Percentiles rank a stretch among this genome's conserved stretches.
Evolutionary conservation across 2,888 invertebrate species (phyloP).

Genomic region (Cylindroiulus punctatus): DNA sequence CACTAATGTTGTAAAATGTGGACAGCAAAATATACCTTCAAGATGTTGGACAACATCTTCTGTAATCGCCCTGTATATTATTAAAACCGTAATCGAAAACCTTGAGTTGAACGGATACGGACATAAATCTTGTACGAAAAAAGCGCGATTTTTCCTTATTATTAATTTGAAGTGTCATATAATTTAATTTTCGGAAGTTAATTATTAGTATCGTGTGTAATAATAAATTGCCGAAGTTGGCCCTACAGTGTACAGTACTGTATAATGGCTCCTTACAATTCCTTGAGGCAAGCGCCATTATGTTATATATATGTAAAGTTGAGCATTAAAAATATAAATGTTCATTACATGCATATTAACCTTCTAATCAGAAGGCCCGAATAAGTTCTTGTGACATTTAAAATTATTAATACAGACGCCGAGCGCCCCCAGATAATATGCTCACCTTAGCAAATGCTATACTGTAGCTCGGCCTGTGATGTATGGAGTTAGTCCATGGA

Average conservation of each 20-base stretch:
- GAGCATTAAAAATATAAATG: neutral
- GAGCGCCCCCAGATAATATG: neutral
- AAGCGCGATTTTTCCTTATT: neutral
- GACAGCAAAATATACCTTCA: no score
- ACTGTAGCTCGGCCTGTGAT: neutral
- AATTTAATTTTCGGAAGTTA: slow-evolving; percentile 36
- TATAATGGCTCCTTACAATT: neutral
- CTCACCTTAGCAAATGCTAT: neutral
- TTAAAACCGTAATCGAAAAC: no score
- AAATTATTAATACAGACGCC: neutral
- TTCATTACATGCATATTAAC: slow-evolving; percentile 29
- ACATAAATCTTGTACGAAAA: slow-evolving; percentile 1
- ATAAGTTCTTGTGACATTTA: neutral
- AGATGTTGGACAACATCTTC: no score
- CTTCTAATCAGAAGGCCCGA: slow-evolving; percentile 3
- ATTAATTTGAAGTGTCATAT: neutral
- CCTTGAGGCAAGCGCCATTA: neutral
- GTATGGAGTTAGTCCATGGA: neutral
- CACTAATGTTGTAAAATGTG: no score
- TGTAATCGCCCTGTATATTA: no score
- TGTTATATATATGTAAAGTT: neutral
- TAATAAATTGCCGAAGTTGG: slow-evolving; percentile 13
- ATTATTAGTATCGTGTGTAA: slow-evolving; percentile 33
- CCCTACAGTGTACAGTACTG: neutral
- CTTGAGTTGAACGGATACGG: neutral